phyloP scores from a whole-genome alignment of 2,113 vertebrate genomes.

The Oostethus manadensis region DNA sequence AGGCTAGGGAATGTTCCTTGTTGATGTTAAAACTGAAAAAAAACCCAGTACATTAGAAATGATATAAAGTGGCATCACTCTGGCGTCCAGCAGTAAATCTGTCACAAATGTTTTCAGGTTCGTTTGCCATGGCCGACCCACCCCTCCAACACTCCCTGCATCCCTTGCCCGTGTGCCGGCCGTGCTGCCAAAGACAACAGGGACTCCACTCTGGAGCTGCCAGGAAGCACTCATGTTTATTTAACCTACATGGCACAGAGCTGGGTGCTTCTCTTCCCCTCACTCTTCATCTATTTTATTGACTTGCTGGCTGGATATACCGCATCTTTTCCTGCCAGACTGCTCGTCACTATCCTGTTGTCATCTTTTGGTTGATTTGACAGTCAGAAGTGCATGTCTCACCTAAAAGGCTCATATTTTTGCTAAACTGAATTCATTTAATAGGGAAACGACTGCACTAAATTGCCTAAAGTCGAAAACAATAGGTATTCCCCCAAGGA shows the following conservation, averaged over 20 bases:
- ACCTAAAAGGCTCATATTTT: not conserved
- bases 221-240: conserved; percentile 61
- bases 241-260: conserved; percentile 55
- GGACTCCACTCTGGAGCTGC: conserved; percentile 13
- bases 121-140: conserved; percentile 58
- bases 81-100: conserved; percentile 42
- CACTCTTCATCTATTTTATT: conserved; percentile 5
- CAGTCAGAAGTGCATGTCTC: no score
- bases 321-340: conserved; percentile 11
- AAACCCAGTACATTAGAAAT: conserved; percentile 2
- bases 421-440: not conserved
- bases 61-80: conserved; percentile 5
- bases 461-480: no score
- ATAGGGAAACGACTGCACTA: not conserved
- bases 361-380: no score
- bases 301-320: conserved; percentile 5
- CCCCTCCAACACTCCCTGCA: conserved; percentile 33
- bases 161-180: conserved; percentile 31
- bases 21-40: not conserved
- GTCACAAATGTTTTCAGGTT: conserved; percentile 43
- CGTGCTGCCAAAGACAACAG: conserved; percentile 63
- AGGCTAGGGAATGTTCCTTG: not conserved
- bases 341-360: not conserved
- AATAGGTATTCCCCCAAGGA: no score
- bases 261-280: conserved; percentile 26